These are phyloP conservation scores for Scophthalmus maximus DNA, from an alignment of 2,113 vertebrate species.

Conservation along the genomic window DNA sequence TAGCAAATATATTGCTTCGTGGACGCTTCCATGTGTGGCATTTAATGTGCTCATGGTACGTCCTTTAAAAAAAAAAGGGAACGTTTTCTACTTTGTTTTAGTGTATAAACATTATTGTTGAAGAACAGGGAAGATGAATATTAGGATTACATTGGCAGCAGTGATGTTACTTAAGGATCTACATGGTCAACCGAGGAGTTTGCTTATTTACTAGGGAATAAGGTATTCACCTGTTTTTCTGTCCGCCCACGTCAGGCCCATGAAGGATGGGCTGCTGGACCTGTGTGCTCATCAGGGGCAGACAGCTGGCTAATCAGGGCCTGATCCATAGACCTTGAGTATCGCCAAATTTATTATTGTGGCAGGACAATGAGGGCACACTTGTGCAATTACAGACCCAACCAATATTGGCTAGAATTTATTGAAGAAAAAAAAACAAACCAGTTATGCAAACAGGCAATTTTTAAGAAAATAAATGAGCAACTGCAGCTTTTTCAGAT, in stretches of 20 bases:
- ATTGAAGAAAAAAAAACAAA: constrained; percentile 59
- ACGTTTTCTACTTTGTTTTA: constrained; percentile 10
- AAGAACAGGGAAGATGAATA: background rate
- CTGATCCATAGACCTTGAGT: constrained; percentile 84
- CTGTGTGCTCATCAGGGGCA: constrained; percentile 79
- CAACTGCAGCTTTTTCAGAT: constrained; percentile 51
- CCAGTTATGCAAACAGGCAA: constrained; percentile 71
- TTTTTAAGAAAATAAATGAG: constrained; percentile 68
- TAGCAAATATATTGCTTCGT: constrained; percentile 37
- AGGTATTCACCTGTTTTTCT: constrained; percentile 75
- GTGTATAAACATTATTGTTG: constrained; percentile 11
- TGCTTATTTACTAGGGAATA: constrained; percentile 59
- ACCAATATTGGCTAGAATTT: constrained; percentile 80
- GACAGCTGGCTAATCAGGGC: constrained; percentile 80
- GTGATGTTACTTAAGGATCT: constrained; percentile 1
- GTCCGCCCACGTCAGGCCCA: constrained; percentile 80
- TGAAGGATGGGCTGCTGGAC: constrained; percentile 78
- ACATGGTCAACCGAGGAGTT: constrained; percentile 31
- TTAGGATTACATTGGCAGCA: background rate
- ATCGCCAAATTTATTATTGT: constrained; percentile 87
- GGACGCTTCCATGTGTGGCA: constrained; percentile 36
- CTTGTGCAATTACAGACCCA: constrained; percentile 78
- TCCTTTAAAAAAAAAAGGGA: background rate
- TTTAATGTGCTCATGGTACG: constrained; percentile 19
- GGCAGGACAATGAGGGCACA: constrained; percentile 86